Conservation (phyloP, 2,797 vertebrate genomes). For the Lagorchestes hirsutus region DNA sequence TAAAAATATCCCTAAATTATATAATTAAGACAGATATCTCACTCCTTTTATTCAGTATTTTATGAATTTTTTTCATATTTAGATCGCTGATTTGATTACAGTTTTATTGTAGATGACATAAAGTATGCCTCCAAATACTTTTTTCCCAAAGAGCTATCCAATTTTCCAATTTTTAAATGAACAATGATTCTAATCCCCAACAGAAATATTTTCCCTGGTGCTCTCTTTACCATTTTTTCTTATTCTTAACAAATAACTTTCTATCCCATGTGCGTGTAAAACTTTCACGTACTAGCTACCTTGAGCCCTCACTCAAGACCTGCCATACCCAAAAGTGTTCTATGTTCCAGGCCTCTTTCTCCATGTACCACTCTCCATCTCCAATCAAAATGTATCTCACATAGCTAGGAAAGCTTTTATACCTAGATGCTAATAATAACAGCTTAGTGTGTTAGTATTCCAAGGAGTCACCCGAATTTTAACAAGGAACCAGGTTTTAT, state of each 20-base stretch:
- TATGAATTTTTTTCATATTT: neutral
- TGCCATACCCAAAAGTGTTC: neutral
- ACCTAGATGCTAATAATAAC: conserved; percentile 46
- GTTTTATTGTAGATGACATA: neutral
- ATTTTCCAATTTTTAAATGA: neutral
- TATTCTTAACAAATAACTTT: neutral
- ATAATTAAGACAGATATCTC: neutral
- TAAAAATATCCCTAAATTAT: neutral
- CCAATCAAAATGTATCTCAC: conserved; percentile 51
- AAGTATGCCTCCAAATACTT: neutral
- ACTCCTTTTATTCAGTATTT: neutral
- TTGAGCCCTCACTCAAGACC: neutral
- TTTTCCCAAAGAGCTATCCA: neutral
- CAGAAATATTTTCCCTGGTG: conserved; percentile 23
- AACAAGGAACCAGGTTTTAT: conserved; percentile 23
- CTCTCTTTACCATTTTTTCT: neutral
- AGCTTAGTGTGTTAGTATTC: conserved; percentile 17
- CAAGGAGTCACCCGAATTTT: conserved; percentile 34
- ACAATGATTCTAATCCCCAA: conserved; percentile 38
- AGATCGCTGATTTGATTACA: neutral
- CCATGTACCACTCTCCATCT: neutral
- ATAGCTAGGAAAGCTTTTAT: conserved; percentile 27
- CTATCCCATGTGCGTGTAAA: neutral
- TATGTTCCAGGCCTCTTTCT: neutral
- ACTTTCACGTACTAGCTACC: neutral